Conservation (phyloP, 2,888 invertebrate genomes). For the Phaonia tiefii region DNA sequence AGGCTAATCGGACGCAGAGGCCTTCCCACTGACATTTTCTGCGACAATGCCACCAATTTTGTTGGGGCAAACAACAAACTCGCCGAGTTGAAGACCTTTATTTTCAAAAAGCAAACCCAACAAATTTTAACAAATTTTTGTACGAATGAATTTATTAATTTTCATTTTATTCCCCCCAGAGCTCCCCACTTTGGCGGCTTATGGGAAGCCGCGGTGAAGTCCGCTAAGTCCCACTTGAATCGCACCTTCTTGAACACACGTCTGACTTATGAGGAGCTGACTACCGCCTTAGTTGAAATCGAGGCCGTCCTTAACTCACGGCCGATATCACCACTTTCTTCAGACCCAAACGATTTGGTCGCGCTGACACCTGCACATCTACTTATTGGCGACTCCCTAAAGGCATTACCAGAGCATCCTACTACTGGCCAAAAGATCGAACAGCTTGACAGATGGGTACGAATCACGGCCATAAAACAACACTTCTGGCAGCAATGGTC, state of each 20-base stretch:
- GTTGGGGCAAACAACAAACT: conserved; percentile 33
- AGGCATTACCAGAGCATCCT: background rate
- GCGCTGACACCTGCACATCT: conserved; percentile 49
- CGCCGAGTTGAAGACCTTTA: conserved; percentile 44
- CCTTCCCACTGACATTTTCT: conserved; percentile 42
- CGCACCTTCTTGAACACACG: conserved; percentile 33
- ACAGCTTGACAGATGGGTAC: background rate
- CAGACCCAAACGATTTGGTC: conserved; percentile 52
- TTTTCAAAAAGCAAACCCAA: conserved; percentile 23
- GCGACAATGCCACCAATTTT: conserved; percentile 59
- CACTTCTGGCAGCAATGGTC: conserved; percentile 53
- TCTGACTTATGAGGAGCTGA: conserved; percentile 39
- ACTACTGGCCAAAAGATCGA: background rate
- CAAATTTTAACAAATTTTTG: conserved; percentile 24
- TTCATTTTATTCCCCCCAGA: conserved; percentile 47
- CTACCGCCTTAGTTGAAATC: conserved; percentile 43
- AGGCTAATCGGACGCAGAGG: conserved; percentile 48
- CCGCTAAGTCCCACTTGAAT: too few relatives aligned
- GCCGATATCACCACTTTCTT: conserved; percentile 37
- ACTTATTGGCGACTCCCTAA: conserved; percentile 28
- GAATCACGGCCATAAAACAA: conserved; percentile 42
- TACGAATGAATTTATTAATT: conserved; percentile 48
- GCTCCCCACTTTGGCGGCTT: conserved; percentile 48
- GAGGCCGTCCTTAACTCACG: conserved; percentile 46
- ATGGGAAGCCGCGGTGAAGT: conserved; percentile 52